These are phyloP conservation scores for Triplophysa siluroides DNA, from an alignment of 2,113 vertebrate species.

Conservation along the genomic window DNA sequence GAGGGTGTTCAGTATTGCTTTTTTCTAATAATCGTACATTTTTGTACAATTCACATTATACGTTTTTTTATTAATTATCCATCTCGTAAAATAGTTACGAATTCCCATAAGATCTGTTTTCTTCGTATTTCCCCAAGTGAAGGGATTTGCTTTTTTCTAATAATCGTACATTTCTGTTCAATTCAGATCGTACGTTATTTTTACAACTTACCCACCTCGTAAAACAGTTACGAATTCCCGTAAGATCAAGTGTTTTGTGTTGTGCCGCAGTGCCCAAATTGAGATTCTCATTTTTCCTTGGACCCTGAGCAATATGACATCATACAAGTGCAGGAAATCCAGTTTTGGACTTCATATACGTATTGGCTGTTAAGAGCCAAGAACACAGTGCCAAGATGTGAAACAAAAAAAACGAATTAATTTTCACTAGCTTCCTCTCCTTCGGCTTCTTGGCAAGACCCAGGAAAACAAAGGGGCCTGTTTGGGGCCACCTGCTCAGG, in stretches of 20 bases:
- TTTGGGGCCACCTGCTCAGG: conserved; percentile 64
- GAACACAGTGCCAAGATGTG: conserved; percentile 19
- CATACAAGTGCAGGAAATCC: conserved; percentile 22
- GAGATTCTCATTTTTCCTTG: conserved; percentile 22
- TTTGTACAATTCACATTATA: too few relatives aligned
- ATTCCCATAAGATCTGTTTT: too few relatives aligned
- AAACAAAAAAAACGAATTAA: conserved; percentile 4
- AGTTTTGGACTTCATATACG: conserved; percentile 26
- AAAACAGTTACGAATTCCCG: too few relatives aligned
- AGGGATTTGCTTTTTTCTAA: too few relatives aligned
- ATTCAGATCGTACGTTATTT: too few relatives aligned
- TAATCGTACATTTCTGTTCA: too few relatives aligned
- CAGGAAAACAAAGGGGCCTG: conserved; percentile 59
- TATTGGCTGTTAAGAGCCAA: neutral
- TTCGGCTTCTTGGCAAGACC: conserved; percentile 40
- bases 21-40: too few relatives aligned
- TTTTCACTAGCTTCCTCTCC: conserved; percentile 29
- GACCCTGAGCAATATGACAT: conserved; percentile 10
- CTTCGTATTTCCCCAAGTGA: too few relatives aligned
- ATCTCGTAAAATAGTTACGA: too few relatives aligned
- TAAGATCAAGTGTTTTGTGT: neutral
- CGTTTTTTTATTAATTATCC: too few relatives aligned
- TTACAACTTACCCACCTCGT: too few relatives aligned
- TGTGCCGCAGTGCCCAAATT: conserved; percentile 17
- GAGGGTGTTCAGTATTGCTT: too few relatives aligned